Conservation (phyloP, 2,113 vertebrate genomes). For the Serilophus lunatus region DNA sequence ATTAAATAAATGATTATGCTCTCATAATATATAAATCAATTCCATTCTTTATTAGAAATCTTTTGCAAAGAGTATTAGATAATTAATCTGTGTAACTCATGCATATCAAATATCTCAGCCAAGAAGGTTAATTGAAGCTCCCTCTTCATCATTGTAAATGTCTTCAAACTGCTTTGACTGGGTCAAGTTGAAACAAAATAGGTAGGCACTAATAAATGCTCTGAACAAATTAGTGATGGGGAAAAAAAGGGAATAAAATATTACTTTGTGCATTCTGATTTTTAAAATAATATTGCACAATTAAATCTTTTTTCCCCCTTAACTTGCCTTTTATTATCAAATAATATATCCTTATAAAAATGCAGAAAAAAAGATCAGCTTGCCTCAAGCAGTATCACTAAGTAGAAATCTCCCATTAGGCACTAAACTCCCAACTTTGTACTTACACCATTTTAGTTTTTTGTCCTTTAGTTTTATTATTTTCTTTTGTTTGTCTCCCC, state of each 20-base stretch:
- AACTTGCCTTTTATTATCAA: neutral
- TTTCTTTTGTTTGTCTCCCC: neutral
- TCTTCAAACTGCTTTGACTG: slow-evolving; percentile 71
- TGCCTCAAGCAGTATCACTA: neutral
- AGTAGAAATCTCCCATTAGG: neutral
- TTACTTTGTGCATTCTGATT: slow-evolving; percentile 37
- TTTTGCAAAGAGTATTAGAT: slow-evolving; percentile 73
- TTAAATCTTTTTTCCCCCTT: neutral
- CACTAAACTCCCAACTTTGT: neutral
- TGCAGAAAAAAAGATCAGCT: rapidly evolving
- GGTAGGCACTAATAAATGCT: slow-evolving; percentile 62
- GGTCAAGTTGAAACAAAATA: slow-evolving; percentile 75
- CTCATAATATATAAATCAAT: slow-evolving; percentile 74
- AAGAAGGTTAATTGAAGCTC: slow-evolving; percentile 77
- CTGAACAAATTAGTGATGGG: slow-evolving; percentile 55
- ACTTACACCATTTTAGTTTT: neutral
- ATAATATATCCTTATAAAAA: neutral
- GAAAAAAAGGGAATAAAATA: slow-evolving; percentile 16
- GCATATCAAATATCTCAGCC: slow-evolving; percentile 73
- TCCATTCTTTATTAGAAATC: slow-evolving; percentile 76
- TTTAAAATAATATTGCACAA: slow-evolving; percentile 14
- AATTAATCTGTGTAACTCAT: slow-evolving; percentile 75
- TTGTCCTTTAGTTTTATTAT: neutral
- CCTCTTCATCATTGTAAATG: slow-evolving; percentile 66
- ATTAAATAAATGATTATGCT: slow-evolving; percentile 70